Percentiles rank a stretch among this genome's conserved stretches.
Evolutionary conservation across 2,888 invertebrate genomes (phyloP).

Genomic region (Smittia sp.): DNA sequence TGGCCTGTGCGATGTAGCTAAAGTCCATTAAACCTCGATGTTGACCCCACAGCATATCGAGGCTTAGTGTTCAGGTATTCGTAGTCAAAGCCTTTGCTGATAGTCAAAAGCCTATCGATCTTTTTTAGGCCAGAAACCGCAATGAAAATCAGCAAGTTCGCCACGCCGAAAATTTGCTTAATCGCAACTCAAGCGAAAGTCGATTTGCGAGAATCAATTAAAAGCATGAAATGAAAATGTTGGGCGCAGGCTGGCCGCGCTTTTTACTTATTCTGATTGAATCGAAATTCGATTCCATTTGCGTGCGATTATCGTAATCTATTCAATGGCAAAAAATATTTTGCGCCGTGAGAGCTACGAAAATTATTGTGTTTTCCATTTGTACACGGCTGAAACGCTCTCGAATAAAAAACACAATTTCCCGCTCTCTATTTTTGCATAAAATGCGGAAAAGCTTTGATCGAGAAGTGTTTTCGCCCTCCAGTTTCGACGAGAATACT

Average conservation of each 20-base stretch:
- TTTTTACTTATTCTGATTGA: background rate
- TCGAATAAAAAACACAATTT: background rate
- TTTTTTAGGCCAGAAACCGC: too few relatives aligned
- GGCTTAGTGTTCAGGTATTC: too few relatives aligned
- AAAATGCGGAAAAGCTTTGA: background rate
- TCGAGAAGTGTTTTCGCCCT: background rate
- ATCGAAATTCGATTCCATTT: constrained; percentile 30
- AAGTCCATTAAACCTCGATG: background rate
- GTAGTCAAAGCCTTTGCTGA: too few relatives aligned
- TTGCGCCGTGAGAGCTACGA: background rate
- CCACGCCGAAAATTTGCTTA: too few relatives aligned
- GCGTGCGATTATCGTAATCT: constrained; percentile 35
- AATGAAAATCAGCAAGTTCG: too few relatives aligned
- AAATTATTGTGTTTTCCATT: constrained; percentile 21
- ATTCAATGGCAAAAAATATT: constrained; percentile 33
- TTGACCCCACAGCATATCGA: too few relatives aligned
- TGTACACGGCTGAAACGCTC: background rate
- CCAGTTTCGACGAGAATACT: background rate
- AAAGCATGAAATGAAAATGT: too few relatives aligned
- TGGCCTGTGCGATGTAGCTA: background rate
- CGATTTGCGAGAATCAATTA: too few relatives aligned
- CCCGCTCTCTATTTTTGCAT: constrained; percentile 3
- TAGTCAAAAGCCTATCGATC: too few relatives aligned
- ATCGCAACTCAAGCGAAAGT: too few relatives aligned
- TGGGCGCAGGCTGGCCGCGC: background rate